Conservation (phyloP, 2,888 invertebrate genomes). For the Timandra comae region DNA sequence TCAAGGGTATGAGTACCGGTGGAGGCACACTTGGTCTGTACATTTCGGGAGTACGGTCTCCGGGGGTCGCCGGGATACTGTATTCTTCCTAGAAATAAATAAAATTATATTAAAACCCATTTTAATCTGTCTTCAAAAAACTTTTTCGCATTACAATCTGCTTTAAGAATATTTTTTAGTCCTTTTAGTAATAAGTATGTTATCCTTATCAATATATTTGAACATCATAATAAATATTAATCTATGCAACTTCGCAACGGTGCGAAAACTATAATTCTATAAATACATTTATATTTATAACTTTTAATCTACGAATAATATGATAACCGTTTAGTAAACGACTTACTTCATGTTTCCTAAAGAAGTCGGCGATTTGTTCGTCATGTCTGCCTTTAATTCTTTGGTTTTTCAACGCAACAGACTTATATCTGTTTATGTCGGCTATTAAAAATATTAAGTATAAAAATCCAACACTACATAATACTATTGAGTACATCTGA, state of each 20-base stretch:
- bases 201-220: no score
- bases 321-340: not conserved
- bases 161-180: no score
- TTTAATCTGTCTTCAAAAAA: no score
- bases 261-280: no score
- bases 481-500: constrained; percentile 79
- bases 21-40: constrained; percentile 41
- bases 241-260: no score
- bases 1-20: constrained; percentile 58
- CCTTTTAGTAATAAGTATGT: no score
- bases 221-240: no score
- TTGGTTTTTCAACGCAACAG: constrained; percentile 59
- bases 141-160: no score
- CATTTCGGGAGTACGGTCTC: constrained; percentile 43
- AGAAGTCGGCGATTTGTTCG: constrained; percentile 55
- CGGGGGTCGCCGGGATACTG: constrained; percentile 20
- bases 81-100: constrained; percentile 34
- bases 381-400: constrained; percentile 54
- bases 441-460: constrained; percentile 79
- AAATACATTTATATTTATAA: no score
- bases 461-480: constrained; percentile 75
- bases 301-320: no score
- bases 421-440: constrained; percentile 79
- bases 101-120: no score
- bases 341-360: constrained; percentile 59